Conservation (phyloP, 2,113 vertebrate genomes). For the Zosterops pallidus region DNA sequence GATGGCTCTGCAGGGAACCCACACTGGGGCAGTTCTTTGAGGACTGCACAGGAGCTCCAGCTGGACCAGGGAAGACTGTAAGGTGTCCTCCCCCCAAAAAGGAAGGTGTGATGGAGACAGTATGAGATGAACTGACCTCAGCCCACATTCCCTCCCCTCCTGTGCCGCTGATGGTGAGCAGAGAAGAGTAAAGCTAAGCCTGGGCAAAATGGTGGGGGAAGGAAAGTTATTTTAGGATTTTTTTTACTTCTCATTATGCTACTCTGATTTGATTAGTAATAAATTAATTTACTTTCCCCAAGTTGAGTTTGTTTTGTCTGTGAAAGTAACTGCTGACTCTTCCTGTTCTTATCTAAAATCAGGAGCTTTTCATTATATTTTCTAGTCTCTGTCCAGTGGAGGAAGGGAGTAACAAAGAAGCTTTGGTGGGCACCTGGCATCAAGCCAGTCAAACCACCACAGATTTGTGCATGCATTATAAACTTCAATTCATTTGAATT, state of each 20-base stretch:
- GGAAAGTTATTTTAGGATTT: not conserved
- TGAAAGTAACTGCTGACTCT: not conserved
- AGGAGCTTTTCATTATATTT: not conserved
- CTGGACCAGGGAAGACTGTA: not conserved
- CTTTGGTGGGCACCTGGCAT: not conserved
- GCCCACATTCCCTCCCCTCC: not conserved
- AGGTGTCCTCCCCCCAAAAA: accelerated
- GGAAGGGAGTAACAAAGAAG: not conserved
- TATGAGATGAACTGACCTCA: not conserved
- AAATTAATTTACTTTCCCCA: not conserved
- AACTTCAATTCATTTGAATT: not conserved
- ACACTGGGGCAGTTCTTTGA: not conserved
- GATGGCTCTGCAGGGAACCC: not conserved
- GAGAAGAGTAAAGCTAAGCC: not conserved
- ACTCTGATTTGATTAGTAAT: not conserved
- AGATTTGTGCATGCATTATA: not conserved
- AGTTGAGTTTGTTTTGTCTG: not conserved
- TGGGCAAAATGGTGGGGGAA: not conserved
- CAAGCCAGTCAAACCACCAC: not conserved
- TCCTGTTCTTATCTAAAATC: not conserved
- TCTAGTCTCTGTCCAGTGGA: not conserved
- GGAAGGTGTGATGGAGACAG: not conserved
- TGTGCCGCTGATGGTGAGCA: not conserved
- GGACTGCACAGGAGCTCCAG: not conserved
- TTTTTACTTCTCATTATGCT: not conserved